Base-by-base conservation (phyloP, 1,140 invertebrate genomes). In the Drosophila dunni region DNA sequence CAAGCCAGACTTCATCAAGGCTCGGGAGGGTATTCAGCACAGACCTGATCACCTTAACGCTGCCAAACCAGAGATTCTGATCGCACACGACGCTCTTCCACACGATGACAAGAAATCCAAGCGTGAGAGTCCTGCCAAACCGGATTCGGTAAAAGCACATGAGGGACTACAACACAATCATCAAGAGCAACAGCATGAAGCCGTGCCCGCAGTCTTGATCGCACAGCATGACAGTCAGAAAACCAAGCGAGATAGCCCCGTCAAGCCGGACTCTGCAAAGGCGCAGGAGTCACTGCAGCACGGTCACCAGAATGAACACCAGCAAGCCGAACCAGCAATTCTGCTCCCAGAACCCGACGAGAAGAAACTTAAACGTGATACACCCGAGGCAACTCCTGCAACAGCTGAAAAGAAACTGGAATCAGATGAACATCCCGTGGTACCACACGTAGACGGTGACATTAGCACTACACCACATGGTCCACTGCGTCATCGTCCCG, bases 401-500 rank as follows among this genome's bases (percentile, higher is more conserved):
- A 60, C 71, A 9, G 36, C 10, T 9, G 36, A 38, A 38, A 38
- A 38, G 36, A 17, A 75, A 29, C 24, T 6, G 24, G 24, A 6
- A 3, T 1, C 24, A 69, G 5, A 76, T 9, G 61, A 15, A 1
- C 33, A 3, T 8, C 7, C 33, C 13, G n/a, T 10, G 15, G 60
- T 20, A 8, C 33, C 60, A 7, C 33, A 24, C 1, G n/a, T 20
- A 0, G 17, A 40, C 3, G n/a, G n/a, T 15, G 17, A 7, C 6
- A 45, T 1, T 3, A 69, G 50, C 48, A 53, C 29, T 17, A 76
- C 64, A 0, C 62, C 75, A 0, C 15, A 78, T 13, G 36, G 51
- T 33, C 56, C 64, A 8, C 56, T 78, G 24, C 70, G 76, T n/a
- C 78, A 73, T 51, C 84, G 65, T 17, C 84, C 84, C 7, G 75